A percentile compares a stretch with the other conserved stretches of the same genome.
Conservation (phyloP, 2,888 invertebrate genomes). For the Drosophila cognata region DNA sequence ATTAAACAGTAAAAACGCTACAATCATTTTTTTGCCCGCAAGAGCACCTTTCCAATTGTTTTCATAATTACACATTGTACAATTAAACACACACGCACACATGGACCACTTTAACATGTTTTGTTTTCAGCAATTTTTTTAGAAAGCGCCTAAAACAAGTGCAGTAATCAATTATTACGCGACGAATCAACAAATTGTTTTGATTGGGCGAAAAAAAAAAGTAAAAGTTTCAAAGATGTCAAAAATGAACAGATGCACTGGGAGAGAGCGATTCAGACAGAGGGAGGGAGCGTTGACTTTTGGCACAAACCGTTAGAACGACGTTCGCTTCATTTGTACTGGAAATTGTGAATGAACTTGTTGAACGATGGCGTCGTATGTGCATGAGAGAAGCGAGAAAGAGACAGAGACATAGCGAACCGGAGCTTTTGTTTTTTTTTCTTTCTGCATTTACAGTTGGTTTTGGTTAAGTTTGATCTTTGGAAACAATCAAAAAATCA, state of each 20-base stretch:
- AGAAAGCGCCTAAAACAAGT: slow-evolving; percentile 76
- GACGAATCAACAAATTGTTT: slow-evolving; percentile 58
- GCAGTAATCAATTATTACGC: slow-evolving; percentile 75
- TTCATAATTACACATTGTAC: slow-evolving; percentile 50
- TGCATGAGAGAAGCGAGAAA: slow-evolving; percentile 26
- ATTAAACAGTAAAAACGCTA: slow-evolving; percentile 40
- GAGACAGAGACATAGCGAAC: slow-evolving; percentile 7
- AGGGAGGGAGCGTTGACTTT: not conserved
- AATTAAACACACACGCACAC: slow-evolving; percentile 21
- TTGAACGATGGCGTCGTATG: slow-evolving; percentile 17
- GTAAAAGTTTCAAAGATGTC: slow-evolving; percentile 53
- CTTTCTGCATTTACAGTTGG: slow-evolving; percentile 66
- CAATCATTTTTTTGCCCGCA: slow-evolving; percentile 42
- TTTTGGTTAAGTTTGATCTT: slow-evolving; percentile 24
- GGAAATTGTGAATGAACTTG: slow-evolving; percentile 44
- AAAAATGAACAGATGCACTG: slow-evolving; percentile 1
- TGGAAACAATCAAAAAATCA: slow-evolving; percentile 64
- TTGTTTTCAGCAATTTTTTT: slow-evolving; percentile 46
- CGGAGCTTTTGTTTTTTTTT: slow-evolving; percentile 1
- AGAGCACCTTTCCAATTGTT: slow-evolving; percentile 74
- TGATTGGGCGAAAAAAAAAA: slow-evolving; percentile 43
- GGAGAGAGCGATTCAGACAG: not conserved
- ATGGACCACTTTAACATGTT: slow-evolving; percentile 27
- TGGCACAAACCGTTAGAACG: slow-evolving; percentile 71
- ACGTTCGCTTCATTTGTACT: slow-evolving; percentile 58